A percentile compares a stretch with the other conserved stretches of the same genome.
phyloP scores from a whole-genome alignment of 1,140 invertebrate genomes.

The Papilio polyxenes region DNA sequence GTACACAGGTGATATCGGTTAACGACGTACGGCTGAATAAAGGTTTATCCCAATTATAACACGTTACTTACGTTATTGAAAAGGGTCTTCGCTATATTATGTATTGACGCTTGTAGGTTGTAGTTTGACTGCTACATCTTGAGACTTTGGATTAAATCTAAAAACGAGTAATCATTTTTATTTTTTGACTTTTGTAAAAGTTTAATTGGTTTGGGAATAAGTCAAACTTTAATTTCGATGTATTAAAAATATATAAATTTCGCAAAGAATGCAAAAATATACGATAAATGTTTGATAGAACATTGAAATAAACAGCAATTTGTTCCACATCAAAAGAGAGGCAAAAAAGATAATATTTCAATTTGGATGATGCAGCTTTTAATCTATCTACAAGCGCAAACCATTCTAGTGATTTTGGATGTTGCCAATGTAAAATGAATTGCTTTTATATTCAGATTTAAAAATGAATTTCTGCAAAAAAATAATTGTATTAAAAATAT shows the following conservation, averaged over 20 bases:
- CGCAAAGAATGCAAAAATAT: background rate
- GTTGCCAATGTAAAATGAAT: slow-evolving; percentile 29
- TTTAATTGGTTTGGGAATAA: too few species aligned
- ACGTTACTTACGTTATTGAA: background rate
- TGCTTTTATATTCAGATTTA: slow-evolving; percentile 20
- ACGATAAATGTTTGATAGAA: background rate
- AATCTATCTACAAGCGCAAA: slow-evolving; percentile 23
- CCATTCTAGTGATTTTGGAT: slow-evolving; percentile 23
- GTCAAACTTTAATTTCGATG: background rate
- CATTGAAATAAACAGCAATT: slow-evolving; percentile 22
- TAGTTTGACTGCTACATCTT: background rate
- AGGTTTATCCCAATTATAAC: slow-evolving; percentile 7
- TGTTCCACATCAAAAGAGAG: slow-evolving; percentile 24
- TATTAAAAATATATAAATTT: background rate
- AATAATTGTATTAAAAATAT: background rate
- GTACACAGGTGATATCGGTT: slow-evolving; percentile 16
- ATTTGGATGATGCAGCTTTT: slow-evolving; percentile 27
- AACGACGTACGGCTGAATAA: slow-evolving; percentile 4
- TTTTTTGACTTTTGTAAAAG: too few species aligned
- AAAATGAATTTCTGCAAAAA: background rate
- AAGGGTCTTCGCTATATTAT: background rate
- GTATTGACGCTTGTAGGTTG: background rate
- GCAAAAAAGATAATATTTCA: slow-evolving; percentile 26
- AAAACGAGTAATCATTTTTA: background rate
- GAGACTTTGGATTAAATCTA: background rate